A percentile compares a stretch with the other conserved stretches of the same genome.
Evolutionary conservation across 2,797 vertebrate genomes (phyloP).

Genomic region (Perodicticus potto): DNA sequence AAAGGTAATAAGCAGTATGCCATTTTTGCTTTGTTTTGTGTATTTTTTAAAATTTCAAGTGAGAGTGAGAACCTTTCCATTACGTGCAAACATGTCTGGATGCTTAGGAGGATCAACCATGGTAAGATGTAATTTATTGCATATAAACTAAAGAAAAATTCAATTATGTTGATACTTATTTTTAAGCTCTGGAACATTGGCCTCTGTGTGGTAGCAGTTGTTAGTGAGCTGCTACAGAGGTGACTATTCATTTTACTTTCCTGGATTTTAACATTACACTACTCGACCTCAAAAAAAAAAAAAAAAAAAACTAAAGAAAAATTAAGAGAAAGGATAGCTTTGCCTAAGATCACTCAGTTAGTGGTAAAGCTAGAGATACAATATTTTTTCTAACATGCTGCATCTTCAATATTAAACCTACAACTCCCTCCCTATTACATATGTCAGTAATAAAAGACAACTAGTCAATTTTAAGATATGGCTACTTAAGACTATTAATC

Average conservation of each 20-base stretch:
- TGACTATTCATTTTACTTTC: conserved; percentile 54
- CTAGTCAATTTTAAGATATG: neutral
- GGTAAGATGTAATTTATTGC: neutral
- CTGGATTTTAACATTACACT: conserved; percentile 76
- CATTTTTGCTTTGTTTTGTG: conserved; percentile 54
- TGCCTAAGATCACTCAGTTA: conserved; percentile 17
- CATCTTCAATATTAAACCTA: conserved; percentile 48
- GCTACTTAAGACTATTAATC: conserved; percentile 35
- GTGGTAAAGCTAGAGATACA: neutral
- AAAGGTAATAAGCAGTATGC: neutral
- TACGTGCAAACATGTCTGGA: conserved; percentile 12
- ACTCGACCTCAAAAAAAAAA: conserved; percentile 62
- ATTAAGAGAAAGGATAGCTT: conserved; percentile 12
- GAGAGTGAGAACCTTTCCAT: neutral
- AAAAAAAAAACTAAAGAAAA: conserved; percentile 52
- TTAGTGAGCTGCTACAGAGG: conserved; percentile 46
- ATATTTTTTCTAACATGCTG: neutral
- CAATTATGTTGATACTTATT: neutral
- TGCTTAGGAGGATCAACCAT: neutral
- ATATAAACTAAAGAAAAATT: conserved; percentile 57
- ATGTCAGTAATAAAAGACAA: conserved; percentile 27
- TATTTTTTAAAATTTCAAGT: conserved; percentile 5
- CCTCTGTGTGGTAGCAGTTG: neutral
- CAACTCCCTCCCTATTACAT: neutral
- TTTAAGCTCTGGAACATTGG: conserved; percentile 32